These are phyloP conservation scores for Hydroisotoma schaefferi DNA, from an alignment of 2,888 invertebrate species.

Conservation along the genomic window DNA sequence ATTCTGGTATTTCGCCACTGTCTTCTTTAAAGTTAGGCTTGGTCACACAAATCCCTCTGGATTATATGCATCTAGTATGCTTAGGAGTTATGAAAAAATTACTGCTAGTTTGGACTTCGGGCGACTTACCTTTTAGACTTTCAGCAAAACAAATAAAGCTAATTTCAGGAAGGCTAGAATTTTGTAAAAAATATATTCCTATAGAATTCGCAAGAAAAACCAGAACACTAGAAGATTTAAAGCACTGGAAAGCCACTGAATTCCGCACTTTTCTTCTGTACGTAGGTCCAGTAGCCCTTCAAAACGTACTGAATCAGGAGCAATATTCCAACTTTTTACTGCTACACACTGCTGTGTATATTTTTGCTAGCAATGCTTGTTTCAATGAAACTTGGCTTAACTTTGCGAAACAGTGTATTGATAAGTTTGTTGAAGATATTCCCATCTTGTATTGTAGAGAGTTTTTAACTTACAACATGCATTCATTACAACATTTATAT, in stretches of 20 bases:
- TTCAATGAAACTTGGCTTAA: conserved; percentile 12
- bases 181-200: conserved; percentile 11
- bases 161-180: conserved; percentile 8
- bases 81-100: conserved; percentile 49
- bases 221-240: conserved; percentile 14
- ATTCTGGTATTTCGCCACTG: conserved; percentile 43
- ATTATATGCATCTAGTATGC: conserved; percentile 50
- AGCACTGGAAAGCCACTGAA: conserved; percentile 28
- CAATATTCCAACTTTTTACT: conserved; percentile 23
- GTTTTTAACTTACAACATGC: conserved; percentile 48
- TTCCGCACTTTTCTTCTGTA: conserved; percentile 24
- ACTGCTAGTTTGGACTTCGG: conserved; percentile 48
- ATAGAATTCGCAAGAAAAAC: conserved; percentile 20
- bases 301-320: neutral
- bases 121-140: conserved; percentile 21
- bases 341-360: conserved; percentile 24
- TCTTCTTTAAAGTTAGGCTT: conserved; percentile 41
- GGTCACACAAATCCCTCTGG: conserved; percentile 48
- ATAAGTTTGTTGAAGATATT: conserved; percentile 42
- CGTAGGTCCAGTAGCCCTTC: conserved; percentile 16
- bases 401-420: conserved; percentile 42
- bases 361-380: conserved; percentile 8
- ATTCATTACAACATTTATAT: conserved; percentile 47
- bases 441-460: conserved; percentile 40
- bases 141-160: neutral